These are phyloP conservation scores for Arctopsyche grandis DNA, from an alignment of 1,140 invertebrate species.

Conservation along the genomic window DNA sequence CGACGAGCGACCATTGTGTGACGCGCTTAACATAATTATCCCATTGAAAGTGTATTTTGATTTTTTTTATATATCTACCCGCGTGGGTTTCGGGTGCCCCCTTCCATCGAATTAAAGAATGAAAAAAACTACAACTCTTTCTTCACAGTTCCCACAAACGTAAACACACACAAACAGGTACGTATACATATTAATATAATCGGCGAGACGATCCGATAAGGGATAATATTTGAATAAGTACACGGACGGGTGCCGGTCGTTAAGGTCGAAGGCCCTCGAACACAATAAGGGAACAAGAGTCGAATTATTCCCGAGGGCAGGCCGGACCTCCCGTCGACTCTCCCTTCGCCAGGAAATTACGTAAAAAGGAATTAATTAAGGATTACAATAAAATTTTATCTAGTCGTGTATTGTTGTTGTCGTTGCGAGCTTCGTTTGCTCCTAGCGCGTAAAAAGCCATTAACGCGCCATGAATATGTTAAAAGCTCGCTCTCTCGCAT, in stretches of 20 bases:
- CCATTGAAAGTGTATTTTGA: not conserved
- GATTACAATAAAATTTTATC: constrained; percentile 31
- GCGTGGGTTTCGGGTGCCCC: too few relatives aligned
- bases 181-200: not conserved
- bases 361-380: constrained; percentile 29
- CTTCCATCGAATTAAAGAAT: too few relatives aligned
- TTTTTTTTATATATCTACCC: too few relatives aligned
- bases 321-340: not conserved
- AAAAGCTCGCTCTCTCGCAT: not conserved
- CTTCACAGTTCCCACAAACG: not conserved
- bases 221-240: constrained; percentile 19
- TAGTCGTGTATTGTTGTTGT: not conserved
- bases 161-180: too few relatives aligned
- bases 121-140: too few relatives aligned
- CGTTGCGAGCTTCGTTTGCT: not conserved
- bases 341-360: not conserved
- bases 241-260: constrained; percentile 7
- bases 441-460: constrained; percentile 15
- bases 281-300: not conserved
- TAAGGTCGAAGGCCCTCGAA: constrained; percentile 6
- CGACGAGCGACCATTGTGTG: too few relatives aligned
- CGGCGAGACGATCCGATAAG: constrained; percentile 14
- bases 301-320: not conserved
- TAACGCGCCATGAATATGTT: constrained; percentile 20
- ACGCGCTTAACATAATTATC: constrained; percentile 8